These are phyloP conservation scores for Morelia viridis DNA, from an alignment of 2,797 vertebrate species.

Conservation along the genomic window DNA sequence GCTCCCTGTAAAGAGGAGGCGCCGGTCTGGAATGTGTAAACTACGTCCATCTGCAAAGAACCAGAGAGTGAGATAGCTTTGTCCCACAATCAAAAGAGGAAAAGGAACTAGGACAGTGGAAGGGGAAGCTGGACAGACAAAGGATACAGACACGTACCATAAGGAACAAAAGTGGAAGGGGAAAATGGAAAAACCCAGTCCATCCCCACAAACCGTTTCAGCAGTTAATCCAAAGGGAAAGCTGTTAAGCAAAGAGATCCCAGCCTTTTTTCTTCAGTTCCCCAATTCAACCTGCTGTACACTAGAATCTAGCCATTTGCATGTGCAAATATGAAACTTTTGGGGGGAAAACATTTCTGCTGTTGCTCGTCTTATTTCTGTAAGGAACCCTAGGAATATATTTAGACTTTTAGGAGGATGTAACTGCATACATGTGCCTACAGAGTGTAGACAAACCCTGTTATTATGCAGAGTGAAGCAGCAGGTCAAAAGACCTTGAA, in stretches of 20 bases:
- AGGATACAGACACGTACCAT: conserved; percentile 37
- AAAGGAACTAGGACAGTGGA: conserved; percentile 15
- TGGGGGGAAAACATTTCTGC: neutral
- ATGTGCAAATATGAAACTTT: neutral
- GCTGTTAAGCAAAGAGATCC: neutral
- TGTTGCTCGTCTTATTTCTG: neutral
- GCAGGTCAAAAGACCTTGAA: neutral
- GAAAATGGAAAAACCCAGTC: neutral
- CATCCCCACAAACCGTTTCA: conserved; percentile 30
- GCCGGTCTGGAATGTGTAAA: conserved; percentile 99
- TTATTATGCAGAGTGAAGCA: neutral
- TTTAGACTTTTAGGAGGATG: neutral
- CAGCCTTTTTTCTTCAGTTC: neutral
- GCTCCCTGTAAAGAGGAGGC: conserved; percentile 89
- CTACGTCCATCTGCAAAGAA: conserved; percentile 99
- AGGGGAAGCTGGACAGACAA: conserved; percentile 42
- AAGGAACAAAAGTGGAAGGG: conserved; percentile 31
- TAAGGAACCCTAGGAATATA: neutral
- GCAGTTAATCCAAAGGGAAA: conserved; percentile 33
- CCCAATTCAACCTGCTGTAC: neutral
- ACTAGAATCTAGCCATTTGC: neutral
- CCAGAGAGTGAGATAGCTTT: conserved; percentile 79
- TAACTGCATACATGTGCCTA: neutral
- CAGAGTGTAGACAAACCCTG: neutral
- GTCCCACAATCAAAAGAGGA: conserved; percentile 60